Evolutionary conservation across 2,888 invertebrate genomes (phyloP).

Genomic region (Allolobophora icterica): DNA sequence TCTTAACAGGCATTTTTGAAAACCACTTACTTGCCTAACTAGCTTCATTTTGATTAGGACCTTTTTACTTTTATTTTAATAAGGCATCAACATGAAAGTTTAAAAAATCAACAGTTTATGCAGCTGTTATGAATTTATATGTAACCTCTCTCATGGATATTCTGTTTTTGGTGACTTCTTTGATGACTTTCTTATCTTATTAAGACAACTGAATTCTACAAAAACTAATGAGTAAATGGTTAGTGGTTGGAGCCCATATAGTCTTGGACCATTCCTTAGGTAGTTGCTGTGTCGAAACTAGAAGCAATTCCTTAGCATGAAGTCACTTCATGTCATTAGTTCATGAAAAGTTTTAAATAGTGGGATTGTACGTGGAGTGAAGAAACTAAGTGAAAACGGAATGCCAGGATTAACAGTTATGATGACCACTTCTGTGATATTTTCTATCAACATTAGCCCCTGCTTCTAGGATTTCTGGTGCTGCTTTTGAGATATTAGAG

Average conservation of each 20-base stretch:
- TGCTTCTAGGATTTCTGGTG: neutral
- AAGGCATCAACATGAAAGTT: neutral
- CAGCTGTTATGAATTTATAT: neutral
- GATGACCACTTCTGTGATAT: neutral
- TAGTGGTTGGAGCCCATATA: neutral
- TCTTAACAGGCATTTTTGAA: too few species aligned
- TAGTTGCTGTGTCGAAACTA: too few species aligned
- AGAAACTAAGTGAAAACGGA: neutral
- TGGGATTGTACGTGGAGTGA: neutral
- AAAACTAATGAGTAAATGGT: neutral
- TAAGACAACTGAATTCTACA: neutral
- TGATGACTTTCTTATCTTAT: neutral
- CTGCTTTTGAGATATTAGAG: neutral
- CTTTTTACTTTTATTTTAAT: neutral
- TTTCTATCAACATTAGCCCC: neutral
- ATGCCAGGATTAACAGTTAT: neutral
- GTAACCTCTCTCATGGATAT: neutral
- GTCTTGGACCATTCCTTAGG: neutral
- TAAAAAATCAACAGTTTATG: neutral
- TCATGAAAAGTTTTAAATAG: neutral
- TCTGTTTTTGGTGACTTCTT: neutral
- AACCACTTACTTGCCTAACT: neutral
- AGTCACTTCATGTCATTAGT: too few species aligned
- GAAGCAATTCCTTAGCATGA: too few species aligned
- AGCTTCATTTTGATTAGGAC: neutral